These are phyloP conservation scores for Meles meles DNA, from an alignment of 2,113 vertebrate species.

Conservation along the genomic window DNA sequence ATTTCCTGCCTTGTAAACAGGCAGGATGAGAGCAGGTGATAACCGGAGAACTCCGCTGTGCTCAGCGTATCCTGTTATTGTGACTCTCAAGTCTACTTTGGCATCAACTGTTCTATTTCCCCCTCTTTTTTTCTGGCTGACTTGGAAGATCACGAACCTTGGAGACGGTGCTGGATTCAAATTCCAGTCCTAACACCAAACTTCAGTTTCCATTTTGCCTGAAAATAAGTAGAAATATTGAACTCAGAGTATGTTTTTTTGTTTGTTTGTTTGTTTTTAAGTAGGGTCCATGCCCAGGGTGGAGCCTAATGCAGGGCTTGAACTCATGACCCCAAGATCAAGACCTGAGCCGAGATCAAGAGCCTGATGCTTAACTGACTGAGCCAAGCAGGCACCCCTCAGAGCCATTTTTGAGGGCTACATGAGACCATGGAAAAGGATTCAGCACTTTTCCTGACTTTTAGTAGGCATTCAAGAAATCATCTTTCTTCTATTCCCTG, in stretches of 20 bases:
- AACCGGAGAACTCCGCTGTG: not conserved
- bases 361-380: not conserved
- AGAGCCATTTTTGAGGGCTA: not conserved
- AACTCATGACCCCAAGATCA: not conserved
- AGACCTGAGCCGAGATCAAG: not conserved
- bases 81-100: not conserved
- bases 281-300: not conserved
- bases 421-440: not conserved
- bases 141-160: not conserved
- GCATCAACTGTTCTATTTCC: not conserved
- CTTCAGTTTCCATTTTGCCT: not conserved
- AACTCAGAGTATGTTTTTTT: not conserved
- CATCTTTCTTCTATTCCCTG: not conserved
- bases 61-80: conserved; percentile 63
- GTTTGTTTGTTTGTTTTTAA: not conserved
- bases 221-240: not conserved
- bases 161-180: not conserved
- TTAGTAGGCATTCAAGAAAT: not conserved
- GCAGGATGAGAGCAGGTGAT: not conserved
- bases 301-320: not conserved
- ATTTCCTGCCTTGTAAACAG: conserved; percentile 63
- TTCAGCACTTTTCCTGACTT: not conserved
- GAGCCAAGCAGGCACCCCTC: not conserved
- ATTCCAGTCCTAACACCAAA: not conserved
- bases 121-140: not conserved